A percentile compares a stretch with the other conserved stretches of the same genome.
Conservation (phyloP, 2,113 vertebrate species). For the Menidia beryllina region DNA sequence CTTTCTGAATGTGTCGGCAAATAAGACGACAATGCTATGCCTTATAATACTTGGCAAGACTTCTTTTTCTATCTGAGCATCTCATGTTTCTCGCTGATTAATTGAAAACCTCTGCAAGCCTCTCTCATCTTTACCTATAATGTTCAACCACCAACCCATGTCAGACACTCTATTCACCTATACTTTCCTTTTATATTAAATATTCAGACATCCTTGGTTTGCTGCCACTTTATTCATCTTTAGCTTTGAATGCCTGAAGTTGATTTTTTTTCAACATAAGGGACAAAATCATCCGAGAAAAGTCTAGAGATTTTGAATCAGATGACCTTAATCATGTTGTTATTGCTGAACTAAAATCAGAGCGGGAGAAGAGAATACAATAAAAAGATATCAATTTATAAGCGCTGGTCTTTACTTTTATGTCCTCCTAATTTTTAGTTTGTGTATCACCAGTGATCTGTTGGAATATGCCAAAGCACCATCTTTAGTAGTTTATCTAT, state of each 20-base stretch:
- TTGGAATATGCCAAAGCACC: no score
- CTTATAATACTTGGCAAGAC: no score
- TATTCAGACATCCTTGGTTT: slow-evolving; percentile 16
- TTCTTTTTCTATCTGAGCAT: slow-evolving; percentile 7
- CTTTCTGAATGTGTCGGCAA: no score
- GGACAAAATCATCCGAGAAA: neutral
- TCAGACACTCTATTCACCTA: slow-evolving; percentile 23
- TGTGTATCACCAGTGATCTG: no score
- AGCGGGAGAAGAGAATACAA: no score
- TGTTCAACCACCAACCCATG: neutral
- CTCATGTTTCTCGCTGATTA: slow-evolving; percentile 43
- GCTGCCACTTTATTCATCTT: slow-evolving; percentile 1
- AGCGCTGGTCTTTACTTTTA: no score
- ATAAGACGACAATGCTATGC: no score
- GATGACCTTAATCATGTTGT: neutral
- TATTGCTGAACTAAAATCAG: neutral
- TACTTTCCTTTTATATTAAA: slow-evolving; percentile 36
- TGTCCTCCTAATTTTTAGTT: no score
- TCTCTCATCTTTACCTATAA: slow-evolving; percentile 4
- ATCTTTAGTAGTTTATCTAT: no score
- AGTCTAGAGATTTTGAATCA: neutral
- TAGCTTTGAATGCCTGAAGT: neutral
- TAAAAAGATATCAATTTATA: no score
- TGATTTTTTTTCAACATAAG: neutral
- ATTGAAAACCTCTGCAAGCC: slow-evolving; percentile 40